Base-by-base conservation (phyloP, 2,797 vertebrate species). In the Dallia pectoralis region DNA sequence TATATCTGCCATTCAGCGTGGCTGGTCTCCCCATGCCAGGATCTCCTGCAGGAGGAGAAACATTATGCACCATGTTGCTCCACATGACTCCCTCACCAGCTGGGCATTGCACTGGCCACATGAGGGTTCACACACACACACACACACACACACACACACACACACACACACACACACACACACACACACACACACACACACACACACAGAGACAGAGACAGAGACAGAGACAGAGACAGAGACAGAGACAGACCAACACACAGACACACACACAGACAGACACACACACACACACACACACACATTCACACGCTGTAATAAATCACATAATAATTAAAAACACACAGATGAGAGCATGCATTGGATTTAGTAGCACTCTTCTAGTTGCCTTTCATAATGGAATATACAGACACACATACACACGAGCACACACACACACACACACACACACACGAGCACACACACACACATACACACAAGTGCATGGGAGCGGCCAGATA, bases 1-100 rank as follows among this genome's bases (percentile, higher is more conserved):
- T 81, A 87, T 87, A 91, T 93, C 85, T 91, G 91, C 87, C 91
- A 91, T 79, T 90, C 86, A 79, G 64, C n/a, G 67, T 68, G 29
- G 62, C 76, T 3, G 22, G 29, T 53, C 76, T 76, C 68, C 79
- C 33, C 72, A 77, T 78, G 74, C 67, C 40, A 68, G 76, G 78
- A 77, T 79, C 84, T 76, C 77, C 47, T 69, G 77, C 77, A 69
- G 44, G 19, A 82, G 70, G 85, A 78, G 85, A 88, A 81, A 80
- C 69, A 76, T 84, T 85, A 84, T 82, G 74, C 76, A 51, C 51
- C 56, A 66, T 51, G 44, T 67, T 71, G 22, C 49, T 30, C 40
- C 65, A 44, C 65, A 47, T 36, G 36, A 12, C 22, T 40, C 22
- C 27, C 51, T 33, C 76, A 82, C 74, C 71, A 77, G 22, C 82